A percentile compares a stretch with the other conserved stretches of the same genome.
phyloP scores from a whole-genome alignment of 2,113 vertebrate genomes.

The Poecile atricapillus region DNA sequence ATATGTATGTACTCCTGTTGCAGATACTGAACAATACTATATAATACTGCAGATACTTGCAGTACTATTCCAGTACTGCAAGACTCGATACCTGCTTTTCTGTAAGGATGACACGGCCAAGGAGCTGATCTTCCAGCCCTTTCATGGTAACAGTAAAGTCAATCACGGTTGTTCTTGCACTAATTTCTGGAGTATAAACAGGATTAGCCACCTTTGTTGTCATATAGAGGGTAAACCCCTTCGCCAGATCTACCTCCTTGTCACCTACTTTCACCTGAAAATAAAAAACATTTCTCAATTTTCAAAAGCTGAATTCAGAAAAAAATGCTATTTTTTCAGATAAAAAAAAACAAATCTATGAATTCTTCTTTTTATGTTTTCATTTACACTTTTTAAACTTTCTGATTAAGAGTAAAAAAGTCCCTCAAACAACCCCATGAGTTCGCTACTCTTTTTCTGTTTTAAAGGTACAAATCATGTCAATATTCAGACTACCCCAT shows the following conservation, averaged over 20 bases:
- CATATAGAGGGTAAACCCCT: constrained; percentile 81
- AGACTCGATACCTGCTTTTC: constrained; percentile 77
- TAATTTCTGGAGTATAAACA: constrained; percentile 82
- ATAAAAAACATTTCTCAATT: not conserved
- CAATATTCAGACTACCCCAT: not conserved
- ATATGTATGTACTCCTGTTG: not conserved
- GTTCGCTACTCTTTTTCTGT: not conserved
- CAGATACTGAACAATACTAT: not conserved
- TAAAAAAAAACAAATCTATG: not conserved
- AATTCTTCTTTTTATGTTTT: not conserved
- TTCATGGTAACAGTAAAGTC: constrained; percentile 84
- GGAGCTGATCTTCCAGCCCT: constrained; percentile 84
- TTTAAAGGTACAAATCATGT: not conserved
- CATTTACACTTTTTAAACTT: not conserved
- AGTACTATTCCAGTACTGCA: not conserved
- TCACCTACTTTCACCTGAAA: constrained; percentile 84
- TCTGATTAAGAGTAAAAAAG: not conserved
- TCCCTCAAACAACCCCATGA: not conserved
- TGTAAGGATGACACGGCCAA: constrained; percentile 81
- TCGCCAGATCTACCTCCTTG: constrained; percentile 81
- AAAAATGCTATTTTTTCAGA: not conserved
- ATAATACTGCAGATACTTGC: too few species aligned
- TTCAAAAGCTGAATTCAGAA: not conserved
- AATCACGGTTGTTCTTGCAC: constrained; percentile 79
- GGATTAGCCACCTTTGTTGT: constrained; percentile 86